Evolutionary conservation across 2,888 invertebrate genomes (phyloP).

Genomic region (Pomacea canaliculata): DNA sequence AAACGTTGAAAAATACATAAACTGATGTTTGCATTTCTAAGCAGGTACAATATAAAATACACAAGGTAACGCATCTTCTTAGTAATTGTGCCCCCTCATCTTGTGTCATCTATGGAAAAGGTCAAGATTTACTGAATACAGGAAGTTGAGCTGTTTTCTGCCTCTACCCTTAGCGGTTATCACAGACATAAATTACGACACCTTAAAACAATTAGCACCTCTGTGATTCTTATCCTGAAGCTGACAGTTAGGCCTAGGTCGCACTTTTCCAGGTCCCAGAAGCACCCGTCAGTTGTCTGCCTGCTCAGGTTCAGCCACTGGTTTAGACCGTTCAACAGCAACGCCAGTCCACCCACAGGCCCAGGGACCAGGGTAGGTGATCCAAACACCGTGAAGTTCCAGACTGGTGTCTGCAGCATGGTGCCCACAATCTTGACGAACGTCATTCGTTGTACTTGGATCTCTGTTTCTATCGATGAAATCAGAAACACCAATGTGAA

Average conservation of each 20-base stretch:
- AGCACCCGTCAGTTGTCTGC: conserved; percentile 32
- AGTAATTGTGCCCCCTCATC: neutral
- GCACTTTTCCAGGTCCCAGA: conserved; percentile 39
- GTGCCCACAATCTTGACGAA: conserved; percentile 42
- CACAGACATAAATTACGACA: too few species aligned
- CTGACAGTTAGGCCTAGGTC: conserved; percentile 41
- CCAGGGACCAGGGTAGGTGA: conserved; percentile 44
- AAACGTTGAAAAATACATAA: neutral
- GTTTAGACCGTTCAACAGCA: conserved; percentile 45
- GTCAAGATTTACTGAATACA: too few species aligned
- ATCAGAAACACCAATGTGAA: neutral
- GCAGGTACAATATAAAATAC: too few species aligned
- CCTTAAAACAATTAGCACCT: neutral
- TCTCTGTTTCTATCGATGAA: conserved; percentile 37
- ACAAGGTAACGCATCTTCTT: neutral
- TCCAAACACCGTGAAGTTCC: conserved; percentile 41
- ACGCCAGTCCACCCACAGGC: conserved; percentile 46
- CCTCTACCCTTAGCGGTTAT: too few species aligned
- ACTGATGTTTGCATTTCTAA: neutral
- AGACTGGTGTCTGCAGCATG: conserved; percentile 35
- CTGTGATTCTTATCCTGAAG: conserved; percentile 38
- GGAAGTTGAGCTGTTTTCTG: too few species aligned
- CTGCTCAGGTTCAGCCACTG: conserved; percentile 51
- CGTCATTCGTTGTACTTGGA: conserved; percentile 35
- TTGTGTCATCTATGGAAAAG: too few species aligned